Base-by-base conservation (phyloP, 2,113 vertebrate species). In the Microtus ochrogaster region DNA sequence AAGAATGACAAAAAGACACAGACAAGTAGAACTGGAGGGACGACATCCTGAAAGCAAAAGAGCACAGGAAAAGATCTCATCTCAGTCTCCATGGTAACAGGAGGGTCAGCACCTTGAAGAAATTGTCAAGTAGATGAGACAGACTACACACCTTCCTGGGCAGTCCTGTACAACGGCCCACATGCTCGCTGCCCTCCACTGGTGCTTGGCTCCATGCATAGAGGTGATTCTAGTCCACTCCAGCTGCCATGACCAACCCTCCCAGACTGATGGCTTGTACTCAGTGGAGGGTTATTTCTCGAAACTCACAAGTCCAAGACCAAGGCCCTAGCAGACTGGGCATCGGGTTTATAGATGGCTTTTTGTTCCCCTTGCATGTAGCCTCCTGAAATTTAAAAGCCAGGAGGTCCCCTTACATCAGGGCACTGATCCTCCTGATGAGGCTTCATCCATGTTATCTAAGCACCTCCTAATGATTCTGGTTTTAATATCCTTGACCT, bases 141-240 rank as follows among this genome's bases (percentile, higher is more conserved):
- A 89, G n/a, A 22, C 3, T 10, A 12, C 7, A n/a, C 52, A 11
- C 4, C 24, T 90, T 79, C 24, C 58, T n/a, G 82, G 66, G 49
- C 4, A 2, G 2, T 7, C 0, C 36, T 39, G 9, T 93, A 39
- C 70, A 3, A 11, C 1, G 11, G 81, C 44, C 49, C 10, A 22
- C 73, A 39, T 2, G 10, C 22, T 28, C 58, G 10, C 13, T 33
- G 52, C 36, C 70, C 30, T 74, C 39, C 28, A 9, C 13, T 0
- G 0, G 0, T 17, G 47, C 39, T 22, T 22, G 52, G 1, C 39
- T 28, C 44, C 21, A 92, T 24, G 11, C 2, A 3, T 12, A 5
- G 4, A 61, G 7, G 49, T 68, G 85, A 16, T 33, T 55, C 74
- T 33, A 16, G 36, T 76, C 84, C 17, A 3, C 41, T 78, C 13